A percentile compares a stretch with the other conserved stretches of the same genome.
These are phyloP conservation scores for Desmodus rotundus DNA, from an alignment of 2,113 vertebrate genomes.

Conservation along the genomic window DNA sequence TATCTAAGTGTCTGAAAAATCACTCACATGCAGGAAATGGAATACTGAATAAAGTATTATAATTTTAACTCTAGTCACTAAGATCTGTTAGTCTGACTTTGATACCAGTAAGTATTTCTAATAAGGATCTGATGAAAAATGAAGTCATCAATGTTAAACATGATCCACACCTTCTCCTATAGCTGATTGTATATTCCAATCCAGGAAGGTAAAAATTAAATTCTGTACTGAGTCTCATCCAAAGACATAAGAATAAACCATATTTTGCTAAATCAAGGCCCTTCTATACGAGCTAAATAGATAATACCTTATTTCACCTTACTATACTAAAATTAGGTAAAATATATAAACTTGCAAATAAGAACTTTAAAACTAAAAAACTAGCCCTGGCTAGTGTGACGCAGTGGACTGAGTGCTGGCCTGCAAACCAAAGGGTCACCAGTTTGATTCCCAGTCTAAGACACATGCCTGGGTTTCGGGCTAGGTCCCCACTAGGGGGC, in stretches of 20 bases:
- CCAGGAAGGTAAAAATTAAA: conserved; percentile 25
- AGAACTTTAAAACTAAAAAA: conserved; percentile 40
- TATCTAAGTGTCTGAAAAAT: neutral
- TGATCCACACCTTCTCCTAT: neutral
- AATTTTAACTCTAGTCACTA: neutral
- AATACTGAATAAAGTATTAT: neutral
- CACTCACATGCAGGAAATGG: neutral
- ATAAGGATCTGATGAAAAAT: neutral
- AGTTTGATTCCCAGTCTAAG: no score
- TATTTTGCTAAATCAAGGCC: neutral
- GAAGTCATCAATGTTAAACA: neutral
- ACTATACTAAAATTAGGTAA: neutral
- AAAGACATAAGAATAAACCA: neutral
- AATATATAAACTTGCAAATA: neutral
- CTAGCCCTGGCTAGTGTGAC: no score
- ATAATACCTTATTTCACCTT: neutral
- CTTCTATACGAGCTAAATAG: neutral
- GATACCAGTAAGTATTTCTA: neutral
- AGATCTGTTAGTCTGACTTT: neutral
- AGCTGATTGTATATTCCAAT: neutral
- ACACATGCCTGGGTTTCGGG: no score
- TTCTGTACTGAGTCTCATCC: neutral
- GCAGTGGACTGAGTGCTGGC: no score
- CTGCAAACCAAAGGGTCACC: no score
- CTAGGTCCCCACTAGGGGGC: no score